Base-by-base conservation (phyloP, 53 echinoderm and acorn worm genomes). In the Echinarachnius parma region DNA sequence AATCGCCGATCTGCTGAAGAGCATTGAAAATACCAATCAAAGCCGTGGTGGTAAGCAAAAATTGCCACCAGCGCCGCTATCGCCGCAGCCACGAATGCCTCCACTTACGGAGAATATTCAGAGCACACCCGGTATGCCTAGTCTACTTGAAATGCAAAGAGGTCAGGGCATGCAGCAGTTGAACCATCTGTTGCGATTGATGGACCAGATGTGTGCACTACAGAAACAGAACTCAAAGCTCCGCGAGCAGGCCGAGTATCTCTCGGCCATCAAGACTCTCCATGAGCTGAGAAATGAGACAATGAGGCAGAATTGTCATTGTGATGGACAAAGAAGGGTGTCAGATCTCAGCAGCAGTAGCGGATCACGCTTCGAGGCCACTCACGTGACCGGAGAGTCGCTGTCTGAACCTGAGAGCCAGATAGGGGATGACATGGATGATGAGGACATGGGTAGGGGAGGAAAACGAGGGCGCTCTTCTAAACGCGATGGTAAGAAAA, bases 131-230 rank as follows among this genome's bases (percentile, higher is more conserved):
- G 59, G 58, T 8, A 45, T 56, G 75, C 33, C 78, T 28, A 74
- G 75, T 32, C 64, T 47, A 3, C 28, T 64, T 20, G 55, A 75
- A n/a, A 36, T 56, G 36, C 58, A 76, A 20, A 26, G 75, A 36
- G 94, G 94, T 2, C 89, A 90, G 34, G 94, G 94, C 5, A 83
- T 94, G 76, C 94, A 94, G 64, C 94, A 94, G 53, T 60, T 94
- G 37, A 87, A 90, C 53, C 89, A 90, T 35, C 77, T 94, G 1
- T 48, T 94, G 30, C 70, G 90, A 29, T 71, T 94, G 66, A 94
- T 94, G 94, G 94, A 94, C 31, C 94, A 94, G 56, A 94, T 94
- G 94, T 94, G 94, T 58, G 81, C 79, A 2, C 55, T 94, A 32
- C 79, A 86, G 79, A 61, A 77, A 49, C 94, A 94, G 69, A 94